Evolutionary conservation across 1,140 invertebrate species (phyloP).

Genomic region (Scylla paramamosain): DNA sequence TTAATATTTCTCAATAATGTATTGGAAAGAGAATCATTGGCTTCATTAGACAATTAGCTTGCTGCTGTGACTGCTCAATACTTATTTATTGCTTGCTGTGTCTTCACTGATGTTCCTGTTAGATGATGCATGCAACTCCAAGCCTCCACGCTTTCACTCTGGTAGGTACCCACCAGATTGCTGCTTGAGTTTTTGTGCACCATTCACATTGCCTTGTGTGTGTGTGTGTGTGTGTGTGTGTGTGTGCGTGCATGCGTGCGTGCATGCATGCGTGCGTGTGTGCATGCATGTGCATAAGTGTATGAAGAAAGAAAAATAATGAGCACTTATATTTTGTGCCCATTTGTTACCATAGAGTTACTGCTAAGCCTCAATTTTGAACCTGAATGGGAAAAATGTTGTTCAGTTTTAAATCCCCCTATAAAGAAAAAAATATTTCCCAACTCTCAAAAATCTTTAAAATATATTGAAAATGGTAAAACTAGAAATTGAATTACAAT

Average conservation of each 20-base stretch:
- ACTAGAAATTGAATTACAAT: too few species aligned
- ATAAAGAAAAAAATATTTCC: too few species aligned
- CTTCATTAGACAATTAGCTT: constrained; percentile 29
- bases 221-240: background rate
- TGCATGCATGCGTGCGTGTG: background rate
- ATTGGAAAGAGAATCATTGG: constrained; percentile 16
- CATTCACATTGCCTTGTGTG: background rate
- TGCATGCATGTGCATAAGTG: constrained; percentile 25
- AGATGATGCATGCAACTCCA: constrained; percentile 67
- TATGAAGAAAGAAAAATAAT: background rate
- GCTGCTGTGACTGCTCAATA: constrained; percentile 58
- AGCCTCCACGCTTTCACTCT: constrained; percentile 60
- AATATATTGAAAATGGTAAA: too few species aligned
- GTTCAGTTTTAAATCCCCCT: too few species aligned
- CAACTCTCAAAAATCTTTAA: too few species aligned
- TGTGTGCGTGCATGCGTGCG: constrained; percentile 27
- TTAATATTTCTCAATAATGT: background rate
- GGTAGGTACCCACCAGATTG: constrained; percentile 45
- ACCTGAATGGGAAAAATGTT: too few species aligned
- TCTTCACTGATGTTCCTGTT: constrained; percentile 67
- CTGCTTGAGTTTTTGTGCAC: background rate
- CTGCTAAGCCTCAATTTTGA: background rate
- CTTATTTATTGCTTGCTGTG: constrained; percentile 59
- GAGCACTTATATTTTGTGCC: too few species aligned
- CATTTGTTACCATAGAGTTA: background rate